A percentile compares a stretch with the other conserved stretches of the same genome.
These are phyloP conservation scores for Erebia palarica DNA, from an alignment of 2,888 invertebrate species.

Conservation along the genomic window DNA sequence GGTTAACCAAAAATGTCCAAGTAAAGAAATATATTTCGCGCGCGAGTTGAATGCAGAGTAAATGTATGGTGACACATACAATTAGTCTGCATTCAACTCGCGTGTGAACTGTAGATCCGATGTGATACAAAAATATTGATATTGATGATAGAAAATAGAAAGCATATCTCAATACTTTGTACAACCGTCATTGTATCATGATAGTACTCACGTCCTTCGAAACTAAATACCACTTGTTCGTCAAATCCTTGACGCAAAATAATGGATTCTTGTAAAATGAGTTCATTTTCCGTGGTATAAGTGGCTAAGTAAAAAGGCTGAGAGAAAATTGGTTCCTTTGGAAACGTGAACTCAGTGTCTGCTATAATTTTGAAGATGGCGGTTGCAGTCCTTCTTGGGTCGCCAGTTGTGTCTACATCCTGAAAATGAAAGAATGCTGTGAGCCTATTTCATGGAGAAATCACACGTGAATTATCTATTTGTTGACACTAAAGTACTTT, in stretches of 20 bases:
- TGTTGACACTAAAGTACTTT: too few species aligned
- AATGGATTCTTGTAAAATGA: conserved; percentile 55
- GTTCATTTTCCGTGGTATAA: conserved; percentile 57
- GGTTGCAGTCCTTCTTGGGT: conserved; percentile 50
- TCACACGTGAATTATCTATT: background rate
- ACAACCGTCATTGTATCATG: background rate
- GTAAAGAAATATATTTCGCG: too few species aligned
- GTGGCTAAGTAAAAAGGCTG: conserved; percentile 67
- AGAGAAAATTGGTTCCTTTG: conserved; percentile 72
- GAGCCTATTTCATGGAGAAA: background rate
- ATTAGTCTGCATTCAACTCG: too few species aligned
- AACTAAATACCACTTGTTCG: conserved; percentile 55
- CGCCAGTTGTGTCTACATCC: conserved; percentile 67
- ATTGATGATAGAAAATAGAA: too few species aligned
- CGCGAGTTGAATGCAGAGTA: too few species aligned
- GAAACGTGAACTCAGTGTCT: conserved; percentile 63
- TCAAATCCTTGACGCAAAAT: conserved; percentile 63
- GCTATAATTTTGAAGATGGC: conserved; percentile 61
- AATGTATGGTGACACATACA: too few species aligned
- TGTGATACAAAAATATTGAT: too few species aligned
- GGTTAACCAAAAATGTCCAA: too few species aligned
- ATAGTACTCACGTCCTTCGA: conserved; percentile 59
- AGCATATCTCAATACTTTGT: too few species aligned
- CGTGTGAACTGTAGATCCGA: too few species aligned
- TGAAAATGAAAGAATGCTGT: conserved; percentile 37